Evolutionary conservation across 2,888 invertebrate genomes (phyloP), one percentile per base, ranked within the genome.

Genomic region (Epinotia bilunana): DNA sequence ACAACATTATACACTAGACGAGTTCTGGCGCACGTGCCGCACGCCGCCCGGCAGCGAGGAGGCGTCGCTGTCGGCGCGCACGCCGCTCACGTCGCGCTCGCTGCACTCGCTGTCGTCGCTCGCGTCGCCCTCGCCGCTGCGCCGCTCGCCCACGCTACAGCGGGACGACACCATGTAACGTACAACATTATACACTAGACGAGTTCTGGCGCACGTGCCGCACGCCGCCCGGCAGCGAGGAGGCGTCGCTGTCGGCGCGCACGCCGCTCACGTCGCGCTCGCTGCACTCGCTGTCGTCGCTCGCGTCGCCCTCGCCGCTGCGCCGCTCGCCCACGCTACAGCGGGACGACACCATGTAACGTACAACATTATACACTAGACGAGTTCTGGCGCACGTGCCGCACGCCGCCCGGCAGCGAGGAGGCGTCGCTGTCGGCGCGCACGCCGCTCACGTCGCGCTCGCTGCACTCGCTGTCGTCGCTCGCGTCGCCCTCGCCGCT

Each of bases 21-120:
- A 33, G 33, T 33, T 33, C 33, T 94, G 93, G 93, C 93, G 93
- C 79, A 88, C 91, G 33, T 33, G 33, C 33, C 92, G 93, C 83
- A 92, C 93, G 77, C 93, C 93, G 82, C 92, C 93, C 20, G 93
- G 93, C 86, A 91, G 92, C 83, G 92, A 92, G 83, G 92, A 92
- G 81, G 90, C 90, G 80, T 93, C 93, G 75, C 86, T 91, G 77
- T 91, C 91, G 11, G 83, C 89, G 67, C 93, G 92, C 83, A 92
- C 92, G 79, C 91, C 93, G 84, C 91, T 92, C 74, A 91, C 92
- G 77, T 92, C 92, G 68, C 92, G 91, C 87, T 93, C 93, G 78
- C 90, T 93, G 79, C 92, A 91, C 88, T 93, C 93, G 83, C 91
- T 93, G 74, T 91, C 90, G 18, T 92, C 92, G 81, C 91, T 91